phyloP scores from a whole-genome alignment of 2,113 vertebrate genomes.

The Vireo altiloquus region DNA sequence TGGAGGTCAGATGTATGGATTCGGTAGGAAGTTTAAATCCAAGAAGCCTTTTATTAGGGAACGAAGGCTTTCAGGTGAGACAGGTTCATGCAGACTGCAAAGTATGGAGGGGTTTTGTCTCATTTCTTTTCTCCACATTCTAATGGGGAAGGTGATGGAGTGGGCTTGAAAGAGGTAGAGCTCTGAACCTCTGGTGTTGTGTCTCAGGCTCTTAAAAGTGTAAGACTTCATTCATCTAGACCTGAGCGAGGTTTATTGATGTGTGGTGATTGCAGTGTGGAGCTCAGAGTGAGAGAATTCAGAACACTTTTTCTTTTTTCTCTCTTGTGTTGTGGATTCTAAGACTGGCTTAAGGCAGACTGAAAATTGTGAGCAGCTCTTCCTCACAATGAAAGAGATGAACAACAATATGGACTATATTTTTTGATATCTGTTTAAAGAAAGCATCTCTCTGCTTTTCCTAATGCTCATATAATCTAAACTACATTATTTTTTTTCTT shows the following conservation, averaged over 20 bases:
- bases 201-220: neutral
- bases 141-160: neutral
- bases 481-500: neutral
- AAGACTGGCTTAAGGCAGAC: neutral
- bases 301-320: neutral
- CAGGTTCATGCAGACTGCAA: neutral
- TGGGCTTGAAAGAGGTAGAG: neutral
- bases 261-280: neutral
- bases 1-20: neutral
- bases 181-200: neutral
- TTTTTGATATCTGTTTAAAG: neutral
- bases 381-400: neutral
- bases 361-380: neutral
- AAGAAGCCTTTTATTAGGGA: neutral
- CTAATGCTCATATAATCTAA: neutral
- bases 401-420: neutral
- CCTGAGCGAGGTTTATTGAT: neutral
- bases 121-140: neutral
- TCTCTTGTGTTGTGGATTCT: neutral
- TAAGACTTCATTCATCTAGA: neutral
- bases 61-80: neutral
- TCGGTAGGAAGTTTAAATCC: neutral
- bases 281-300: neutral
- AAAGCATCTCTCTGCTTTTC: neutral
- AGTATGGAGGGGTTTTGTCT: fast-evolving